Conservation (phyloP, 2,888 invertebrate genomes). For the Agrypnus murinus region DNA sequence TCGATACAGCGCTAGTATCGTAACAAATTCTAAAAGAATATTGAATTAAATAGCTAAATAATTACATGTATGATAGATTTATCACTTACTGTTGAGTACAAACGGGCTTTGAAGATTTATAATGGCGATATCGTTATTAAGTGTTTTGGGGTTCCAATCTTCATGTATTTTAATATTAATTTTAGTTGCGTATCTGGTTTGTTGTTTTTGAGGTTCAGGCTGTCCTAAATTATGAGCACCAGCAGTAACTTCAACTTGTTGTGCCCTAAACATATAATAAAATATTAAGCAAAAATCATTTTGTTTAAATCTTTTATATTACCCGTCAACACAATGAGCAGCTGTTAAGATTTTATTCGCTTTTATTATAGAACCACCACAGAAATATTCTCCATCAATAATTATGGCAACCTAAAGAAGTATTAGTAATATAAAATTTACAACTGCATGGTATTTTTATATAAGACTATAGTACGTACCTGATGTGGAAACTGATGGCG, state of each 20-base stretch:
- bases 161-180: slow-evolving; percentile 66
- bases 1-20: too few species aligned
- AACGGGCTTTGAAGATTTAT: slow-evolving; percentile 66
- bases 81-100: too few species aligned
- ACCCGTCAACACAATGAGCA: slow-evolving; percentile 34
- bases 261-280: too few species aligned
- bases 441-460: background rate
- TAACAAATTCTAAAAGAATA: too few species aligned
- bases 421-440: too few species aligned
- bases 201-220: slow-evolving; percentile 64
- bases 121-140: slow-evolving; percentile 71
- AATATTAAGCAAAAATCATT: too few species aligned
- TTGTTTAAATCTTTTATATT: too few species aligned
- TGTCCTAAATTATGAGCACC: slow-evolving; percentile 63
- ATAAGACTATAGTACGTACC: slow-evolving; percentile 19
- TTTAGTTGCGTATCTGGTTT: slow-evolving; percentile 56
- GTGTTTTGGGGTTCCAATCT: slow-evolving; percentile 61
- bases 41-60: too few species aligned
- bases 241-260: slow-evolving; percentile 54
- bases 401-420: slow-evolving; percentile 22
- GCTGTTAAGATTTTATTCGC: slow-evolving; percentile 18
- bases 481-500: slow-evolving; percentile 40
- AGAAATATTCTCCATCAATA: slow-evolving; percentile 13
- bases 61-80: too few species aligned
- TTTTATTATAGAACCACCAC: slow-evolving; percentile 33